Conservation (phyloP, 2,113 vertebrate genomes). For the Atlantisia rogersi region DNA sequence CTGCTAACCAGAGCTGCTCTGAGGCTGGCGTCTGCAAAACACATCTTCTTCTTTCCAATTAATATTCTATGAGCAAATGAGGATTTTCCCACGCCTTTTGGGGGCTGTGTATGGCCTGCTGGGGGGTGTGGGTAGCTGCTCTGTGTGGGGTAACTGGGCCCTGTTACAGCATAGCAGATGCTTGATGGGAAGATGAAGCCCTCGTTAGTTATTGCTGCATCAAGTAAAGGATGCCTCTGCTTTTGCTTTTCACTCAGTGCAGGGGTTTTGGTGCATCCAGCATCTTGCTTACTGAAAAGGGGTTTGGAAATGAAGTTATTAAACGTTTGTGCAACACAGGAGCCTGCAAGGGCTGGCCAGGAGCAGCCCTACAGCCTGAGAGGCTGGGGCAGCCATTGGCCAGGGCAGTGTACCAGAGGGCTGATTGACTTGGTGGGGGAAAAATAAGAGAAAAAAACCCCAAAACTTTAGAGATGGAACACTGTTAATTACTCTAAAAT, state of each 20-base stretch:
- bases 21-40: neutral
- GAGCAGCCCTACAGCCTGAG: neutral
- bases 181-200: neutral
- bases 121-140: neutral
- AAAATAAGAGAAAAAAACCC: neutral
- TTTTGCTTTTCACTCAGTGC: too few relatives aligned
- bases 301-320: neutral
- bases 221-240: neutral
- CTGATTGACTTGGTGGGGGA: too few relatives aligned
- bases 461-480: neutral
- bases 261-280: neutral
- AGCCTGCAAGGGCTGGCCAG: neutral
- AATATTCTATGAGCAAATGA: neutral
- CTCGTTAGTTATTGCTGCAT: neutral
- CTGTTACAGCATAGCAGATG: neutral
- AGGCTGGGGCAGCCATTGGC: neutral
- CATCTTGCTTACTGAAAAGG: neutral
- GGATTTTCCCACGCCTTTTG: neutral
- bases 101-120: neutral
- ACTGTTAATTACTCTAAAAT: neutral
- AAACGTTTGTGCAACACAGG: neutral
- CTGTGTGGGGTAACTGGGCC: fast-evolving
- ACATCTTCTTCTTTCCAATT: neutral
- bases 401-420: neutral
- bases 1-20: neutral